Base-by-base conservation (phyloP, 2,797 vertebrate genomes). In the Sebastes aleutianus region DNA sequence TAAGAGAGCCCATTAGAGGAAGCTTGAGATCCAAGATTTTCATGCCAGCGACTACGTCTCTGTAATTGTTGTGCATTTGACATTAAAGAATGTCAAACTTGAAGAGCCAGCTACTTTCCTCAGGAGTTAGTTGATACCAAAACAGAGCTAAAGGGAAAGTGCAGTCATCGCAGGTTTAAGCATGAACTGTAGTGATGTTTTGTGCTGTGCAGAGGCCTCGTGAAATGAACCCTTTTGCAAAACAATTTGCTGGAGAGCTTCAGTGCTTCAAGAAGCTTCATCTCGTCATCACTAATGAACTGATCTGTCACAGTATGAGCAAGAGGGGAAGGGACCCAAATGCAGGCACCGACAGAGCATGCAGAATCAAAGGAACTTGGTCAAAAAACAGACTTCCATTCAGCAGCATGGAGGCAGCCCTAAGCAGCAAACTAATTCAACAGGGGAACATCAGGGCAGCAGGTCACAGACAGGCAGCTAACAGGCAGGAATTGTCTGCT, bases 1-100 rank as follows among this genome's bases (percentile, higher is more conserved):
- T 20, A 0, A 61, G 58, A 62, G 29, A 62, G 9, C 14, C 27
- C 0, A 0, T 47, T 18, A 18, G 43, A 47, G 16, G 43, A 8
- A 47, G 16, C 43, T 18, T 47, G 16, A 18, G 16, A 18, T 47
- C 43, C 43, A 47, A 47, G 43, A 8, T 18, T 3, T 18, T 47
- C 43, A 18, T 43, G 16, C 1, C 43, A 20, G 43, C 3, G 16
- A 47, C 16, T 18, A 0, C 43, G 2, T 47, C 6, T 47, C 16
- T 18, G 16, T 47, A 47, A 20, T 47, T 47, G 43, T 47, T 47
- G 43, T 47, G 43, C 43, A 47, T 18, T 18, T 47, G 43, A 47
- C 43, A 47, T 47, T 47, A 47, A 47, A 18, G 16, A 18, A 47
- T 18, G 16, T 18, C 16, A 47, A 20, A 47, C 0, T 18, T 47